Base-by-base conservation (phyloP, 2,888 invertebrate species). In the Liopterus haemorrhoidalis region DNA sequence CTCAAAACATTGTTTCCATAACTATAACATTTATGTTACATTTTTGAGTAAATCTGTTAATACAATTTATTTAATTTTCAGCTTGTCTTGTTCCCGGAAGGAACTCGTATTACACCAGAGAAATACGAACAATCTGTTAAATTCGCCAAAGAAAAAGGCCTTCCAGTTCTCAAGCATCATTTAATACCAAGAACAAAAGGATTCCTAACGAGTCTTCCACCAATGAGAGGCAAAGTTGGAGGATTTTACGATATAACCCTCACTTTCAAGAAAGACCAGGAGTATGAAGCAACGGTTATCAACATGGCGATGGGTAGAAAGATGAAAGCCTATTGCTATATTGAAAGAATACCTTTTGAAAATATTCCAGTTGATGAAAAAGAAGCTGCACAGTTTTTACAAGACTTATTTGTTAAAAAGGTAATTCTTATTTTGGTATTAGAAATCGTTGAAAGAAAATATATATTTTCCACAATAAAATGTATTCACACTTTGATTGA, bases 161-260 rank as follows among this genome's bases (percentile, higher is more conserved):
- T 92, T 56, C 82, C 86, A 0, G 70, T 79, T 49, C 71, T 92
- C 19, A 86, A 89, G 59, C 84, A 92, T 61, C 90, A 91, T 62
- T 73, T 93, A 33, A 81, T 87, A n/a, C 92, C 92, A n/a, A 76
- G 92, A 44, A 87, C 91, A 19, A 85, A 85, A 67, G 93, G 93
- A 2, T 93, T 93, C 62, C 82, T 81, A 0, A 81, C 85, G 39
- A 87, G 87, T 61, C 70, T 90, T 57, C 79, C 81, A 41, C 78
- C 81, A 55, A 74, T 92, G 59, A 79, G 82, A 60, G 83, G 76
- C 33, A 83, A 82, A 64, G 79, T 84, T 54, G 78, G 79, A 4
- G 85, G 81, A 21, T 78, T 91, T 51, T 86, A 88, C 61, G 86
- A 91, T 60, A 79, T 86, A 54, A 82, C 83, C 58, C 64, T 85